phyloP scores from a whole-genome alignment of 1,140 invertebrate species.

The Zaprionus nigranus region DNA sequence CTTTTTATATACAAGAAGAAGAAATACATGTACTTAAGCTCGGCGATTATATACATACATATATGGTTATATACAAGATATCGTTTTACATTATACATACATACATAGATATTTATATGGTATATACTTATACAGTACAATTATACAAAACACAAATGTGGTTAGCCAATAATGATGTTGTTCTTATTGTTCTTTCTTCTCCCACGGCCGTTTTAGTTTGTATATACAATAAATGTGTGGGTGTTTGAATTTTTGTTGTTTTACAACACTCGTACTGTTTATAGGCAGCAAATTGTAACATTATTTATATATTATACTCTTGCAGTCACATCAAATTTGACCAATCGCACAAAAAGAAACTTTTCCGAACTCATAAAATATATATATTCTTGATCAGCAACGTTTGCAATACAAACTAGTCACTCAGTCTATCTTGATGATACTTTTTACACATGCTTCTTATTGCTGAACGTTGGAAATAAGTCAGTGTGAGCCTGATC shows the following conservation, averaged over 20 bases:
- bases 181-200: background rate
- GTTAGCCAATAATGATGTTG: conserved; percentile 34
- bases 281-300: background rate
- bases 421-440: background rate
- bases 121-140: conserved; percentile 4
- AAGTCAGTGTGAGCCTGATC: background rate
- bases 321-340: too few relatives aligned
- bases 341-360: too few relatives aligned
- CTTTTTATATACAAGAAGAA: conserved; percentile 17
- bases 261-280: background rate
- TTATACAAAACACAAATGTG: conserved; percentile 39
- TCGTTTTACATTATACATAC: conserved; percentile 16
- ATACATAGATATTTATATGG: conserved; percentile 7
- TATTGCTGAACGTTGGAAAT: background rate
- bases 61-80: conserved; percentile 47
- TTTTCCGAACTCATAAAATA: too few relatives aligned
- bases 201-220: conserved; percentile 19
- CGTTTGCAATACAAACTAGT: too few relatives aligned
- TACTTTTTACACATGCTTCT: background rate
- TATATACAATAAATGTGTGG: conserved; percentile 17
- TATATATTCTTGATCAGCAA: too few relatives aligned
- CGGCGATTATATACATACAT: conserved; percentile 1
- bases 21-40: conserved; percentile 11
- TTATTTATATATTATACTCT: too few relatives aligned
- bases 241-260: background rate